Evolutionary conservation across 2,888 invertebrate genomes (phyloP).

Genomic region (Hypolimnas misippus): DNA sequence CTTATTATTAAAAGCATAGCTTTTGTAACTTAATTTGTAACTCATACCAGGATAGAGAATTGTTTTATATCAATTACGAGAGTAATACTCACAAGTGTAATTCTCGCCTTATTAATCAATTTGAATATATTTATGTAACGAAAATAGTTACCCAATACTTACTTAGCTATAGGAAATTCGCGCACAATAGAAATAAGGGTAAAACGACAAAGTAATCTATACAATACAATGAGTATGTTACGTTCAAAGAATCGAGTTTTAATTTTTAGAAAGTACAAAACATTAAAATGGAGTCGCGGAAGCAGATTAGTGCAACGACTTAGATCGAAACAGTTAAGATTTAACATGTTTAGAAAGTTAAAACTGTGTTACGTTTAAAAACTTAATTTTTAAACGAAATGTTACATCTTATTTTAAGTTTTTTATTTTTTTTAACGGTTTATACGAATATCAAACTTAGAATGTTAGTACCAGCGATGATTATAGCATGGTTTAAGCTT

Average conservation of each 20-base stretch:
- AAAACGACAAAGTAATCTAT: slow-evolving; percentile 2
- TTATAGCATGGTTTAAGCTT: not conserved
- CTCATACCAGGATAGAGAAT: too few species aligned
- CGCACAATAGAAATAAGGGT: not conserved
- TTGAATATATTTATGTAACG: too few species aligned
- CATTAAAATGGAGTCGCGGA: slow-evolving; percentile 32
- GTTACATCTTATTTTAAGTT: not conserved
- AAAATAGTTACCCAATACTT: too few species aligned
- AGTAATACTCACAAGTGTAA: too few species aligned
- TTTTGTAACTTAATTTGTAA: too few species aligned
- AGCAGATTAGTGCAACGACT: slow-evolving; percentile 31
- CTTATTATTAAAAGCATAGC: too few species aligned
- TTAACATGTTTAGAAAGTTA: slow-evolving; percentile 38
- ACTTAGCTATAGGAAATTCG: too few species aligned
- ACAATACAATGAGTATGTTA: slow-evolving; percentile 1
- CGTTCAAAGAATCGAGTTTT: slow-evolving; percentile 24
- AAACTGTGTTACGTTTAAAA: slow-evolving; percentile 17
- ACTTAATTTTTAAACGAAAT: slow-evolving; percentile 1
- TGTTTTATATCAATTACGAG: too few species aligned
- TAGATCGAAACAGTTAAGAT: slow-evolving; percentile 32
- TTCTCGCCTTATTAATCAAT: too few species aligned
- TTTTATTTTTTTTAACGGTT: not conserved
- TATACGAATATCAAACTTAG: not conserved
- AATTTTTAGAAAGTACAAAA: slow-evolving; percentile 38
- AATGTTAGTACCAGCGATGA: not conserved